These are phyloP conservation scores for Spea multiplicata DNA, from an alignment of 2,113 vertebrate genomes.

Conservation along the genomic window DNA sequence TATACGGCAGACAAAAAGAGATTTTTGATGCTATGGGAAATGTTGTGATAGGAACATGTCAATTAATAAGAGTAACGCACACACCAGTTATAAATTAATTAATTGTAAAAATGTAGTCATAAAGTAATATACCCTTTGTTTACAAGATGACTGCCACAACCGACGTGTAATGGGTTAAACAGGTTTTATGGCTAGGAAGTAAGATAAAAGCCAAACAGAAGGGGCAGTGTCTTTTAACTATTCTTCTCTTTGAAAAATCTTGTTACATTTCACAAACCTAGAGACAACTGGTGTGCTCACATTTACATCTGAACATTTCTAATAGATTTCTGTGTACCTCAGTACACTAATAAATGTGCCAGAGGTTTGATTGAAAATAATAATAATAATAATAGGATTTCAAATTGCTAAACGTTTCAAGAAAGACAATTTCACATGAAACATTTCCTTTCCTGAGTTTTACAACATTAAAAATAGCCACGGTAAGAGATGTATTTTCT, in stretches of 20 bases:
- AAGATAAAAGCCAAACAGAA: slow-evolving; percentile 29
- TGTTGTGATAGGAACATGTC: too few species aligned
- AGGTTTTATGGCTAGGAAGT: slow-evolving; percentile 26
- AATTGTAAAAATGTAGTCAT: neutral
- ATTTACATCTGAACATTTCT: neutral
- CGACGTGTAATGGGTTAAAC: slow-evolving; percentile 34
- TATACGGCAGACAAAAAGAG: too few species aligned
- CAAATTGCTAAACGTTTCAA: neutral
- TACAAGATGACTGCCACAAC: slow-evolving; percentile 38
- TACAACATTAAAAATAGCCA: neutral
- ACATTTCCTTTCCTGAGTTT: neutral
- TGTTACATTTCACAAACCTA: slow-evolving; percentile 38
- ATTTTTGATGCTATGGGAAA: too few species aligned
- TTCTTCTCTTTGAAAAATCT: slow-evolving; percentile 27
- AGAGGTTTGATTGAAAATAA: neutral
- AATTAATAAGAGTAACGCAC: too few species aligned
- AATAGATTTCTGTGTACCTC: neutral
- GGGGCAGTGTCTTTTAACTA: slow-evolving; percentile 20
- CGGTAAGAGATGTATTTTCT: neutral
- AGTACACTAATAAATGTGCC: too few species aligned
- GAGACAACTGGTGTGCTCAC: slow-evolving; percentile 11
- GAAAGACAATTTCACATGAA: slow-evolving; percentile 19
- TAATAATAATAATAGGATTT: neutral
- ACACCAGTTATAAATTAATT: too few species aligned
- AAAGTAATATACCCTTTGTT: neutral